Base-by-base conservation (phyloP, 2,797 vertebrate species). In the Astyanax mexicanus region DNA sequence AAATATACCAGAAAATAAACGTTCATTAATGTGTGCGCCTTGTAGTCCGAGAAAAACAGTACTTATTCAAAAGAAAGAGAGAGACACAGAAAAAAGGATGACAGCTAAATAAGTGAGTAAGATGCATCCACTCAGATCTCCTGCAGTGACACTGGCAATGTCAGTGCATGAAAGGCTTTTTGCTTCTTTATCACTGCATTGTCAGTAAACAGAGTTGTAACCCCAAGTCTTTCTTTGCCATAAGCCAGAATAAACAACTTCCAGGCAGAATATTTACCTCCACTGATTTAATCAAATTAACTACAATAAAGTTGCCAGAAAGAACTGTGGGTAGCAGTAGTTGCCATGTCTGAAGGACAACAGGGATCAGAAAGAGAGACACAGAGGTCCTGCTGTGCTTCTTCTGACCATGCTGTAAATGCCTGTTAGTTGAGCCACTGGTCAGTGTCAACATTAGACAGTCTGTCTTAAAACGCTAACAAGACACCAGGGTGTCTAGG, bases 91-190 rank as follows among this genome's bases (percentile, higher is more conserved):
- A 10, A 25, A 32, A 69, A 70, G 51, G n/a, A 55, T 32, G 58
- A 55, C 37, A 70, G 45, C 45, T 25, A 64, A 55, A 64, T 40
- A 54, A 74, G 35, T 81, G 54, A 74, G 69, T 60, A 64, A 77
- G 54, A 81, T 23, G 49, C 57, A 73, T 80, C 77, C 17, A 78
- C 81, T 72, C 57, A 29, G 38, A 35, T 66, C 67, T 74, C 52
- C 52, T 73, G 52, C 35, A 49, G 67, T 60, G 52, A 32, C 60
- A 55, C 42, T 60, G 66, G 17, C 44, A 70, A 61, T 44, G 47
- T 65, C n/a, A 69, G n/a, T 23, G 40, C 67, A 58, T 72, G 62
- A 78, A 69, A 69, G 37, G 2, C 54, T 57, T 66, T 32, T 66
- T 32, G 5, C 4, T 15, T 32, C 51, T 25, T 70, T 51, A 74